Evolutionary conservation across 2,113 vertebrate species (phyloP).

Genomic region (Stomatorhinus ivindoensis): DNA sequence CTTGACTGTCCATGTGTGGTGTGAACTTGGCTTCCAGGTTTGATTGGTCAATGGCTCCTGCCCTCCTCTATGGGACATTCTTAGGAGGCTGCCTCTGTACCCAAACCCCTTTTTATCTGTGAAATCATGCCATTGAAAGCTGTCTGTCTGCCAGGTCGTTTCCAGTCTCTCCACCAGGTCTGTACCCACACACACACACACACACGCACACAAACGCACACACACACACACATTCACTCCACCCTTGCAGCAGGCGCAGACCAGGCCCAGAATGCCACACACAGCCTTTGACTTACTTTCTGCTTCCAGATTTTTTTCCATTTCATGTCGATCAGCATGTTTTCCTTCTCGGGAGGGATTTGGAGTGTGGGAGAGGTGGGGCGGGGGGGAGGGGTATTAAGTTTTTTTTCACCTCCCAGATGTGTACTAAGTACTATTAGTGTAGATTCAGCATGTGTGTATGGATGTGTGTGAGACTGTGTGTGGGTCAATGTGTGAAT

Average conservation of each 20-base stretch:
- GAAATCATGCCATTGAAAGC: neutral
- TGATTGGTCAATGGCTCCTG: neutral
- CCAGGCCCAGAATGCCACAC: conserved; percentile 57
- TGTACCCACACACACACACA: neutral
- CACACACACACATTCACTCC: conserved; percentile 27
- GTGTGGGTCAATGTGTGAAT: conserved; percentile 21
- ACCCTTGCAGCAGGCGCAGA: conserved; percentile 25
- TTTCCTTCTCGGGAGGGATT: conserved; percentile 25
- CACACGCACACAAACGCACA: conserved; percentile 6
- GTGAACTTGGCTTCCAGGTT: neutral
- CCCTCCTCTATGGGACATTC: neutral
- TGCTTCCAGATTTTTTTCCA: conserved; percentile 47
- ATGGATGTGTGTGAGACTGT: conserved; percentile 12
- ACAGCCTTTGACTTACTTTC: conserved; percentile 54
- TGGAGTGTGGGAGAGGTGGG: conserved; percentile 20
- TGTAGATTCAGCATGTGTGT: conserved; percentile 17
- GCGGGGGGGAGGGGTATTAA: conserved; percentile 27
- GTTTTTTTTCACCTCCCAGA: conserved; percentile 14
- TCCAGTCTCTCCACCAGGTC: conserved; percentile 10
- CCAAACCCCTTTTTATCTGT: neutral
- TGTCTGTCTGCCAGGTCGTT: conserved; percentile 29
- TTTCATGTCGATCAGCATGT: conserved; percentile 44
- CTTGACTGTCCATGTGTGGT: neutral
- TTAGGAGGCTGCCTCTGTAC: neutral
- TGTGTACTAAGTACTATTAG: conserved; percentile 5